phyloP scores from a whole-genome alignment of 2,797 vertebrate genomes.

The Babyrousa celebensis region DNA sequence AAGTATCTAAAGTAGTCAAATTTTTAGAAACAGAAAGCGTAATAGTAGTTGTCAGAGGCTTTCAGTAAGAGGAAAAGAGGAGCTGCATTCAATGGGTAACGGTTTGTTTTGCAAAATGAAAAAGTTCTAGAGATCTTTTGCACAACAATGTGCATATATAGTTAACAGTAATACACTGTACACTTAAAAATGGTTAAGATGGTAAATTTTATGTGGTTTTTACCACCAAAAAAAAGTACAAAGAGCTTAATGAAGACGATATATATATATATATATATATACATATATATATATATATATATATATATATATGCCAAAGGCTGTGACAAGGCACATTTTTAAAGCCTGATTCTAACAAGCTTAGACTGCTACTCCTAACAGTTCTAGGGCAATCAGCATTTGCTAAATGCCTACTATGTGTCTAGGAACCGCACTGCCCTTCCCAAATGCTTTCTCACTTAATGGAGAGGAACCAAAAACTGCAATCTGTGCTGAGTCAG shows the following conservation, averaged over 20 bases:
- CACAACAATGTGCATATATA: background rate
- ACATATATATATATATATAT: too few relatives aligned
- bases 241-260: conserved; percentile 5
- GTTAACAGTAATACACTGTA: background rate
- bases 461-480: conserved; percentile 28
- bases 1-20: background rate
- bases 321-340: conserved; percentile 50
- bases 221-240: background rate
- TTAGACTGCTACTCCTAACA: background rate
- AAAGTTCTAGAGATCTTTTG: background rate
- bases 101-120: conserved; percentile 35
- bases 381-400: background rate
- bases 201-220: conserved; percentile 20
- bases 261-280: too few relatives aligned
- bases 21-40: conserved; percentile 54
- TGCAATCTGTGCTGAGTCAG: conserved; percentile 42
- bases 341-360: conserved; percentile 29
- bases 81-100: background rate
- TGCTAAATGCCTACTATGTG: background rate
- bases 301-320: background rate
- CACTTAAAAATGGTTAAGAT: conserved; percentile 6
- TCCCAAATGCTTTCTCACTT: conserved; percentile 48
- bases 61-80: background rate
- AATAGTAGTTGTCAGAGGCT: background rate
- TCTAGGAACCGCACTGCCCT: background rate